A percentile compares a stretch with the other conserved stretches of the same genome.
phyloP scores from a whole-genome alignment of 1,140 invertebrate species.

The Ephestia elutella region DNA sequence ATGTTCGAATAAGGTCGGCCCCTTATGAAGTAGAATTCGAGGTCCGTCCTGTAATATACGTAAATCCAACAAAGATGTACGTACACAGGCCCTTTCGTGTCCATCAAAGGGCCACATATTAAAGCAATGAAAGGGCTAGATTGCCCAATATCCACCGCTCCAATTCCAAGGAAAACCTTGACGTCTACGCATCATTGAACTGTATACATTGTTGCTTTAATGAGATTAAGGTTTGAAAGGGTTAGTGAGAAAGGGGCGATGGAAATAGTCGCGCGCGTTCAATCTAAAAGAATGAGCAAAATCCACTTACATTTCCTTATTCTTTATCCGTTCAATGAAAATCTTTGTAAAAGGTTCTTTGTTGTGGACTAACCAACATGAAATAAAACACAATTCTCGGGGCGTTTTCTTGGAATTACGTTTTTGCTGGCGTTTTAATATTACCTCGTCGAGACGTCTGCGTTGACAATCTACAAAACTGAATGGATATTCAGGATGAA shows the following conservation, averaged over 20 bases:
- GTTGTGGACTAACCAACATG: conserved; percentile 27
- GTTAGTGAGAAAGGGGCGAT: not conserved
- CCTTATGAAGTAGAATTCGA: conserved; percentile 1
- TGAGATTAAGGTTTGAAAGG: not conserved
- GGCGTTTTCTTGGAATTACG: conserved; percentile 28
- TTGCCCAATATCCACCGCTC: conserved; percentile 34
- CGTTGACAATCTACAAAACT: conserved; percentile 14
- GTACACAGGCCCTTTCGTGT: conserved; percentile 34
- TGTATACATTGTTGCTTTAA: not conserved
- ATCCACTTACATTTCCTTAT: conserved; percentile 43
- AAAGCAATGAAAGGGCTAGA: conserved; percentile 37
- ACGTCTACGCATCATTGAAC: not conserved
- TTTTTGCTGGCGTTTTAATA: conserved; percentile 28
- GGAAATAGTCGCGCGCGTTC: not conserved
- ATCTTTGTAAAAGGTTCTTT: conserved; percentile 32
- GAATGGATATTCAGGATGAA: conserved; percentile 20
- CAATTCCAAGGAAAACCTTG: conserved; percentile 24
- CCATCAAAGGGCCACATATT: conserved; percentile 41
- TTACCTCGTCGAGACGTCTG: conserved; percentile 17
- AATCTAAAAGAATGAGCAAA: conserved; percentile 36
- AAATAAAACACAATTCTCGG: conserved; percentile 33
- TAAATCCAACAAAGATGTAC: conserved; percentile 36
- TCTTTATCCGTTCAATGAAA: conserved; percentile 32
- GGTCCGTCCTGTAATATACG: conserved; percentile 20
- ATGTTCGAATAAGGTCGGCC: not conserved